Conservation (phyloP, 2,888 invertebrate genomes). For the Brachyopa scutellaris region DNA sequence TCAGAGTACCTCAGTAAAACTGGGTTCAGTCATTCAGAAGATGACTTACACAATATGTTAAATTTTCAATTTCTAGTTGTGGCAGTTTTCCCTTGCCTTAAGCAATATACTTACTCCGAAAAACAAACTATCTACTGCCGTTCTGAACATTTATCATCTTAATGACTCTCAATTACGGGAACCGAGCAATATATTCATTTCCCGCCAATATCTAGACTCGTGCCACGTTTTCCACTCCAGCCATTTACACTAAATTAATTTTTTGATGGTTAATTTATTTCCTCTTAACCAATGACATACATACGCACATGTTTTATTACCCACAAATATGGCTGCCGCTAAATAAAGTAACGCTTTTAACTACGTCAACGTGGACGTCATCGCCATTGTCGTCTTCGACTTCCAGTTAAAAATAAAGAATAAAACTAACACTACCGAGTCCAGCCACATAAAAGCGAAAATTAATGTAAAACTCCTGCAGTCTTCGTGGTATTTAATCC, state of each 20-base stretch:
- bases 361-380: background rate
- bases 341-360: slow-evolving; percentile 40
- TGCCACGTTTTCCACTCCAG: slow-evolving; percentile 40
- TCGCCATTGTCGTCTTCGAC: slow-evolving; percentile 22
- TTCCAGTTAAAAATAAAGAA: slow-evolving; percentile 43
- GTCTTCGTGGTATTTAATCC: background rate
- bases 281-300: background rate
- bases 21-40: too few relatives aligned
- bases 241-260: slow-evolving; percentile 65
- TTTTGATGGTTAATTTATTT: slow-evolving; percentile 22
- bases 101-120: too few relatives aligned
- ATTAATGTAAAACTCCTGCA: slow-evolving; percentile 34
- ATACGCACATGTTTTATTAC: slow-evolving; percentile 53
- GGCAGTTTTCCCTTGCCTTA: too few relatives aligned
- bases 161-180: background rate
- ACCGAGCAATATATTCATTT: too few relatives aligned
- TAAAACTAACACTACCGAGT: slow-evolving; percentile 52
- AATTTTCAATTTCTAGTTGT: too few relatives aligned
- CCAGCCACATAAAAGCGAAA: slow-evolving; percentile 50
- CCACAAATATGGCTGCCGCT: slow-evolving; percentile 42
- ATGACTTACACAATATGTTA: too few relatives aligned
- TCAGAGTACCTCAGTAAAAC: too few relatives aligned
- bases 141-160: background rate
- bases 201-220: background rate
- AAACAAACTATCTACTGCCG: too few relatives aligned